Base-by-base conservation (phyloP, 2,797 vertebrate species). In the Etheostoma nigrum region DNA sequence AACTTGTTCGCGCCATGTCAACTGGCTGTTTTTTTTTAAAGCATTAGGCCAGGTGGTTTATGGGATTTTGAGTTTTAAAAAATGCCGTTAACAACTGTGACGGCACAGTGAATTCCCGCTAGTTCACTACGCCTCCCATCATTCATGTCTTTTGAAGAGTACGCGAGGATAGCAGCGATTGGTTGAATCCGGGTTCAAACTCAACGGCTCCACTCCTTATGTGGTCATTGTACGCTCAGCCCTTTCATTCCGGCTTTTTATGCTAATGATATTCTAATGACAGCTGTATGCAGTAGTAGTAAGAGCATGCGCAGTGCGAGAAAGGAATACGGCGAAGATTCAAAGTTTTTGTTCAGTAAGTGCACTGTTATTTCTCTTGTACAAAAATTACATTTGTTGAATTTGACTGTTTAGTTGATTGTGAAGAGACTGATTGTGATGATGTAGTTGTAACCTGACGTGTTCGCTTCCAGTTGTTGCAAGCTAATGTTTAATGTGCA, bases 301-400 rank as follows among this genome's bases (percentile, higher is more conserved):
- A 92, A 78, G 91, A 91, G 91, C 95, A 96, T 95, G 95, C 95
- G 95, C 94, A 95, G 86, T 94, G 47, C 14, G 69, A 55, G 45
- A 48, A 58, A 83, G 67, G 90, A 87, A 90, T 79, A 91, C 93
- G 91, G 89, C 81, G 86, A 95, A 89, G 93, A 95, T 95, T 95
- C 93, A 95, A 95, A 95, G 94, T 95, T 94, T 93, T 92, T 91
- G 86, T 95, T 91, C 91, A 72, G 92, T 95, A 94, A 95, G 95
- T 91, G 52, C 74, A 45, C 61, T 82, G 33, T 86, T 91, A 74
- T 86, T 85, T 85, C 51, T 78, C 67, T 82, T 61, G 23, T 19
- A 11, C 42, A 47, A 6, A 78, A 59, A 53, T 45, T 67, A 72
- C 65, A 45, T 64, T 69, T 53, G 14, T 55, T 1, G 18, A 10